Conservation (phyloP, 2,113 vertebrate genomes). For the Promerops cafer region DNA sequence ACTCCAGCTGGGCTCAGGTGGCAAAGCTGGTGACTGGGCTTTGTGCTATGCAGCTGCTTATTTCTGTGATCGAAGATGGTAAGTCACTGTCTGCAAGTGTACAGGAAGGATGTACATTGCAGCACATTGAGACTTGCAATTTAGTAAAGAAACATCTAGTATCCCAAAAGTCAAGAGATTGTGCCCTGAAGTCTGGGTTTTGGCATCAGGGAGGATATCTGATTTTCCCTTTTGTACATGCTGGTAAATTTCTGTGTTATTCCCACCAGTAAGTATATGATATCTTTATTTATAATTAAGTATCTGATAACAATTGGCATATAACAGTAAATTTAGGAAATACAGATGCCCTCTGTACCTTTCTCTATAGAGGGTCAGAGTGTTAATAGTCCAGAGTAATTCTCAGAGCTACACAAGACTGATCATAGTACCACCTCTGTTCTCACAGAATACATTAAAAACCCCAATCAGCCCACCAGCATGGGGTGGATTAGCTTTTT, state of each 20-base stretch:
- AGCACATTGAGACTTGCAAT: background rate
- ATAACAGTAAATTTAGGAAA: background rate
- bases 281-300: background rate
- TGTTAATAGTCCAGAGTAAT: background rate
- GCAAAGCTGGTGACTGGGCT: background rate
- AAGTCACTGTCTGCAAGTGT: fast-evolving
- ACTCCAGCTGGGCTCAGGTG: background rate
- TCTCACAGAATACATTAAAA: background rate
- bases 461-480: fast-evolving
- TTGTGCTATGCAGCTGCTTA: background rate
- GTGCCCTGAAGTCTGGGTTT: background rate
- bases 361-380: background rate
- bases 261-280: background rate
- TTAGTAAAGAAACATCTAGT: background rate
- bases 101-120: fast-evolving
- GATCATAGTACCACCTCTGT: background rate
- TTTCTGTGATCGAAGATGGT: too few relatives aligned
- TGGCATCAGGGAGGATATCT: background rate
- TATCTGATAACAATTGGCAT: background rate
- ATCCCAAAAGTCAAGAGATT: background rate
- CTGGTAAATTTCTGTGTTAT: background rate
- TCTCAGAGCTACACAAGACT: background rate
- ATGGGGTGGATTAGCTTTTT: background rate
- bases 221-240: background rate
- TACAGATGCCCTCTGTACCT: background rate